Base-by-base conservation (phyloP, 92 coral and sea anemone species). In the Epizoanthus ramosus region DNA sequence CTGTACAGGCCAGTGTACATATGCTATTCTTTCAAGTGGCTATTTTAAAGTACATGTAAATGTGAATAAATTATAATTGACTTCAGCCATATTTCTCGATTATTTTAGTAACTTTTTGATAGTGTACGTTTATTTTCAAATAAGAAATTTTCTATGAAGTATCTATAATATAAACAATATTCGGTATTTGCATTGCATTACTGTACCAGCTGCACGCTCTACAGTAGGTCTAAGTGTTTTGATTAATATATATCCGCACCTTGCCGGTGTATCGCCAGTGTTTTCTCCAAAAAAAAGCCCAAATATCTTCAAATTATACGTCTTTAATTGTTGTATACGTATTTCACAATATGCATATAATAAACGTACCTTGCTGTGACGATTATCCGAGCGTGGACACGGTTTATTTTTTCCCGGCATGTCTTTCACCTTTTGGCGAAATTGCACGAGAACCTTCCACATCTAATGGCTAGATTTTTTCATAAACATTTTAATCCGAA, bases 291-390 rank as follows among this genome's bases (percentile, higher is more conserved):
- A 17, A 22, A 22, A 63, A 28, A 61, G 28, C 56, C 76, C 12
- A 74, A 84, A 84, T 74, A 84, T 84, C 73, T 67, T 72, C 57
- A 58, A 17, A 80, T 50, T 50, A 50, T 2, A 50, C 2, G 54
- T 50, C 14, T 47, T 50, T 50, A 50, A 50, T 50, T 10, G 16
- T 12, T 10, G 8, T 47, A 8, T 47, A 47, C 53, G 8, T 47
- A 47, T 47, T 50, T 50, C 15, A 10, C 14, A 50, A 50, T 9
- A 50, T 8, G 39, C 52, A 6, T 9, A 50, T 74, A 43, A 50
- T 74, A 19, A 56, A 15, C 64, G 16, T 61, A 75, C 63, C 61
- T 61, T 75, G 19, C 31, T 7, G 18, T 19, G 59, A 21, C 18
- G 63, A 52, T 56, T 61, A 19, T 19, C 56, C 25, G 39, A 17